A percentile compares a stretch with the other conserved stretches of the same genome.
These are phyloP conservation scores for Bacillus rossius DNA, from an alignment of 1,140 invertebrate genomes.

Conservation along the genomic window DNA sequence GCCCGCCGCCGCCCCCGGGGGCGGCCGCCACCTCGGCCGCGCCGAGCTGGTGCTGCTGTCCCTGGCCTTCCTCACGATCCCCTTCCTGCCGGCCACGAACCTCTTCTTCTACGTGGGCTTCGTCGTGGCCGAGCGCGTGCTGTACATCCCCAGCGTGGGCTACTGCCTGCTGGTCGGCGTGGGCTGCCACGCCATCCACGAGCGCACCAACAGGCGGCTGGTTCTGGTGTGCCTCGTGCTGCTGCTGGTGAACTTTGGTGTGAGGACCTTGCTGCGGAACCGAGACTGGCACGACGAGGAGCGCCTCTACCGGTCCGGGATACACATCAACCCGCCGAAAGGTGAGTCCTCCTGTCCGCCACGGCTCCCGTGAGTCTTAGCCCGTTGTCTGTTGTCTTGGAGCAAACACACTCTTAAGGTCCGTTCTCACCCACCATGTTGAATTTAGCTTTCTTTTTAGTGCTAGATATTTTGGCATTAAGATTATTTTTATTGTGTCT, in stretches of 20 bases:
- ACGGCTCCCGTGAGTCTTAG: no score
- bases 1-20: not conserved
- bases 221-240: slow-evolving; percentile 46
- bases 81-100: slow-evolving; percentile 93
- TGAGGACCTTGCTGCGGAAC: slow-evolving; percentile 76
- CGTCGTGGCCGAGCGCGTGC: slow-evolving; percentile 90
- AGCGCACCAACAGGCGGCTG: slow-evolving; percentile 39
- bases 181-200: slow-evolving; percentile 48
- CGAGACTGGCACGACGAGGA: slow-evolving; percentile 91
- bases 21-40: not conserved
- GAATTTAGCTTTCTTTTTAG: no score
- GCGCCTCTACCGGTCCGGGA: slow-evolving; percentile 84
- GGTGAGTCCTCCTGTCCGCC: slow-evolving; percentile 73
- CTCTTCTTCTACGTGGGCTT: slow-evolving; percentile 95
- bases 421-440: no score
- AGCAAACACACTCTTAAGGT: no score
- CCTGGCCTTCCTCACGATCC: slow-evolving; percentile 74
- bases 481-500: no score
- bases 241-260: slow-evolving; percentile 61
- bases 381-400: no score
- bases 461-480: no score
- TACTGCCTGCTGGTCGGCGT: slow-evolving; percentile 84
- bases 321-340: slow-evolving; percentile 95
- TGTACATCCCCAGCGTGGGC: slow-evolving; percentile 94
- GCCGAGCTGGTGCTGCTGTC: slow-evolving; percentile 47